A percentile compares a stretch with the other conserved stretches of the same genome.
phyloP scores from a whole-genome alignment of 1,140 invertebrate species.

The Drosophila bifasciata region DNA sequence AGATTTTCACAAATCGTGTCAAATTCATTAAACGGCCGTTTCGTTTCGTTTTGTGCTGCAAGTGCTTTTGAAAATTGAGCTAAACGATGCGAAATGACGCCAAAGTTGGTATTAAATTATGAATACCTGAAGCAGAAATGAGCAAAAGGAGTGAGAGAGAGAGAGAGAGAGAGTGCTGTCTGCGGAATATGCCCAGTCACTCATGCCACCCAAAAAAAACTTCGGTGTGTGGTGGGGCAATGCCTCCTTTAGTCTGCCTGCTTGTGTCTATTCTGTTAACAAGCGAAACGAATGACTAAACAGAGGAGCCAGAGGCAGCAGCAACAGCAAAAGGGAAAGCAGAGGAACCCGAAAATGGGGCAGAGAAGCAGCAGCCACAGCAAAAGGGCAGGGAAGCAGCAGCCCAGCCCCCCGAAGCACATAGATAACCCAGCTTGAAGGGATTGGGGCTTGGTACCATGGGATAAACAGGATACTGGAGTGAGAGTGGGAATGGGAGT shows the following conservation, averaged over 20 bases:
- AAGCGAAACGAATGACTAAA: slow-evolving; percentile 77
- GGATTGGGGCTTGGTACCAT: too few species aligned
- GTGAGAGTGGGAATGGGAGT: too few species aligned
- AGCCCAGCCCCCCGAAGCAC: too few species aligned
- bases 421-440: too few species aligned
- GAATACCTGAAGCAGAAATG: slow-evolving; percentile 66
- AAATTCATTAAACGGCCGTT: slow-evolving; percentile 54
- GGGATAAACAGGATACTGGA: too few species aligned
- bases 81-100: slow-evolving; percentile 75
- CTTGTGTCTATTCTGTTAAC: slow-evolving; percentile 65
- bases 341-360: too few species aligned
- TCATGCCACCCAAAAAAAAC: slow-evolving; percentile 23
- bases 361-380: too few species aligned
- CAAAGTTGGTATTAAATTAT: slow-evolving; percentile 74
- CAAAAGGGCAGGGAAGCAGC: too few species aligned
- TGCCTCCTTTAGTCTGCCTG: slow-evolving; percentile 53
- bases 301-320: slow-evolving; percentile 18
- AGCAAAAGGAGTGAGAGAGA: not conserved
- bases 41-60: too few species aligned
- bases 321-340: slow-evolving; percentile 10
- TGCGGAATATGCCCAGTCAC: slow-evolving; percentile 61
- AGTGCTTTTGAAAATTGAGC: slow-evolving; percentile 54
- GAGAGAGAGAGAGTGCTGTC: slow-evolving; percentile 10
- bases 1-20: slow-evolving; percentile 31
- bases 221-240: slow-evolving; percentile 35